These are phyloP conservation scores for Bubalus kerabau DNA, from an alignment of 2,113 vertebrate genomes.

Conservation along the genomic window DNA sequence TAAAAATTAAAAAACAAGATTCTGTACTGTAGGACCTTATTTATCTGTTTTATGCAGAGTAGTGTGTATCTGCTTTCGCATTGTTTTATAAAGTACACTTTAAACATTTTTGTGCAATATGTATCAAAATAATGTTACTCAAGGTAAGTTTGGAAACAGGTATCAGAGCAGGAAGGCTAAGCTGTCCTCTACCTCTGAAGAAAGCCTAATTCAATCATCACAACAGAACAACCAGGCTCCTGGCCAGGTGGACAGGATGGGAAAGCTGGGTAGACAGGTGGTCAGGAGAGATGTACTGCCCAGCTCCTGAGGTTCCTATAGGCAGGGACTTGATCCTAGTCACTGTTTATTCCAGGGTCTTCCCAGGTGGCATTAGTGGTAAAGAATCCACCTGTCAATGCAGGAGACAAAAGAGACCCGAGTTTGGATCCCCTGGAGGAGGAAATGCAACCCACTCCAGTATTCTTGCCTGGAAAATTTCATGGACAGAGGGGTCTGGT, in stretches of 20 bases:
- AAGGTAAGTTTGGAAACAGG: constrained; percentile 2
- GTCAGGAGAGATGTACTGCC: neutral
- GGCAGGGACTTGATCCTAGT: neutral
- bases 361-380: neutral
- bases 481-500: neutral
- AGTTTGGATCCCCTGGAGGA: neutral
- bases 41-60: neutral
- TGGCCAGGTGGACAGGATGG: neutral
- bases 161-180: neutral
- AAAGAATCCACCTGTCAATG: neutral
- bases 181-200: neutral
- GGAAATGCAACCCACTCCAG: neutral
- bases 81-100: neutral
- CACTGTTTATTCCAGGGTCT: neutral
- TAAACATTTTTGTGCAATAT: neutral
- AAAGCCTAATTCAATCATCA: neutral
- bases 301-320: neutral
- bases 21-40: neutral
- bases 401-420: neutral
- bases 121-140: neutral
- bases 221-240: neutral
- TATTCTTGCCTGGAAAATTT: neutral
- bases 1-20: neutral
- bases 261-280: neutral
- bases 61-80: neutral